Percentiles rank a stretch among this genome's conserved stretches.
Conservation (phyloP, 2,888 invertebrate genomes). For the Heliconius ismenius region DNA sequence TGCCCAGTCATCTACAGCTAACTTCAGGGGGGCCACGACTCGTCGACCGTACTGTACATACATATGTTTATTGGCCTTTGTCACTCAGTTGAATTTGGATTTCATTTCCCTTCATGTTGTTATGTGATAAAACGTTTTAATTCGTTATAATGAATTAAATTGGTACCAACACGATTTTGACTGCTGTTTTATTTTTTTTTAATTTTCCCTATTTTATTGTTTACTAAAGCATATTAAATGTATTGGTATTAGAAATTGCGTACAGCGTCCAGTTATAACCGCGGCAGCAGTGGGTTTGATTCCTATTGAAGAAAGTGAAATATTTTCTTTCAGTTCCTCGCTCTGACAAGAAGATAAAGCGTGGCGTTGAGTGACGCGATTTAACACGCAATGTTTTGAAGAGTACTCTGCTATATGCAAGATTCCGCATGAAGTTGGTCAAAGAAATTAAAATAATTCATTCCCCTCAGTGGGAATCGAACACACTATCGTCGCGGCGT, state of each 20-base stretch:
- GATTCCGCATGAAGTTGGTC: too few relatives aligned
- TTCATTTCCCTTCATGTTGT: conserved; percentile 61
- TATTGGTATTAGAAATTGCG: neutral
- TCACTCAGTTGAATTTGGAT: conserved; percentile 55
- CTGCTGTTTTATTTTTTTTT: conserved; percentile 35
- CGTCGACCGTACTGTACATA: conserved; percentile 37
- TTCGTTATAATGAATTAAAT: conserved; percentile 62
- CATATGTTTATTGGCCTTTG: conserved; percentile 58
- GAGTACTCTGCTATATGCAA: too few relatives aligned
- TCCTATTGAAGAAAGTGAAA: too few relatives aligned
- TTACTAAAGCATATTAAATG: neutral
- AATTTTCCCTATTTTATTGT: neutral
- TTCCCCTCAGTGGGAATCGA: too few relatives aligned
- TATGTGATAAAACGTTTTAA: conserved; percentile 64
- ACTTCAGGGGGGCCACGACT: neutral
- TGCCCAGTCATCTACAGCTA: neutral
- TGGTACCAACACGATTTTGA: conserved; percentile 57
- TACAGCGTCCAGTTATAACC: too few relatives aligned
- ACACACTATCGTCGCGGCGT: too few relatives aligned
- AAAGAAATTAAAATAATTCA: too few relatives aligned
- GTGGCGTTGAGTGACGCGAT: too few relatives aligned
- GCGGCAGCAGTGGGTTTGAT: too few relatives aligned
- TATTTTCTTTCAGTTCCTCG: too few relatives aligned
- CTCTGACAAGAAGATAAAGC: too few relatives aligned
- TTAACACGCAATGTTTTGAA: too few relatives aligned